A percentile compares a stretch with the other conserved stretches of the same genome.
phyloP scores from a whole-genome alignment of 2,797 vertebrate genomes.

The Adrianichthys oophorus region DNA sequence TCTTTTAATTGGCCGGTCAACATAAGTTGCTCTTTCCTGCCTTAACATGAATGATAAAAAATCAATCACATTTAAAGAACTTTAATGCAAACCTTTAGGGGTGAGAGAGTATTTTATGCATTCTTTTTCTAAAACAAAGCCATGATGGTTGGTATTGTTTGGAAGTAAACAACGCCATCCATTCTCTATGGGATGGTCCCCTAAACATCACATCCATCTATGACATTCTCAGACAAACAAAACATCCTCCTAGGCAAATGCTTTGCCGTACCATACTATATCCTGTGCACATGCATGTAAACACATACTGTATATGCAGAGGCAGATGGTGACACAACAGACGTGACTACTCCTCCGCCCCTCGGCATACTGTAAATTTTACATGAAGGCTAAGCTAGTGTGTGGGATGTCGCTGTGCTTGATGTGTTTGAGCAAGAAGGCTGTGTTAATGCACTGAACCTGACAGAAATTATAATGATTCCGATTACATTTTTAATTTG shows the following conservation, averaged over 20 bases:
- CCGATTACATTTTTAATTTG: conserved; percentile 43
- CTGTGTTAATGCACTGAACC: conserved; percentile 87
- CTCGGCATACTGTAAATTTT: conserved; percentile 86
- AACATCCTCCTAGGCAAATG: conserved; percentile 28
- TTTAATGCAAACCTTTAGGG: no score
- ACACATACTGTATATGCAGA: conserved; percentile 8
- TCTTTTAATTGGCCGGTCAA: no score
- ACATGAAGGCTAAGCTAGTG: conserved; percentile 86
- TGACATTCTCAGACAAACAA: conserved; percentile 43
- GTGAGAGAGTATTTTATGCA: no score
- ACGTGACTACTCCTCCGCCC: conserved; percentile 70
- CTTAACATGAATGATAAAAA: no score
- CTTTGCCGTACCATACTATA: conserved; percentile 14
- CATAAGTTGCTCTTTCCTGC: no score
- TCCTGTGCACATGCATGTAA: conserved; percentile 8
- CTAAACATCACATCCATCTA: conserved; percentile 35
- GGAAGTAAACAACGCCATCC: no score
- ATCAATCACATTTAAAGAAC: no score
- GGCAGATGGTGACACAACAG: conserved; percentile 37
- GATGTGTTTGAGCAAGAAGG: conserved; percentile 81
- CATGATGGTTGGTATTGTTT: no score
- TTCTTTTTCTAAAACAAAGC: no score
- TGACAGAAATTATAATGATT: conserved; percentile 78
- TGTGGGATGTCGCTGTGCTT: conserved; percentile 71
- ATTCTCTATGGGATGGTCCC: conserved; percentile 36